Percentiles rank a stretch among this genome's conserved stretches.
phyloP scores from a whole-genome alignment of 2,113 vertebrate species.

The Mirza zaza region DNA sequence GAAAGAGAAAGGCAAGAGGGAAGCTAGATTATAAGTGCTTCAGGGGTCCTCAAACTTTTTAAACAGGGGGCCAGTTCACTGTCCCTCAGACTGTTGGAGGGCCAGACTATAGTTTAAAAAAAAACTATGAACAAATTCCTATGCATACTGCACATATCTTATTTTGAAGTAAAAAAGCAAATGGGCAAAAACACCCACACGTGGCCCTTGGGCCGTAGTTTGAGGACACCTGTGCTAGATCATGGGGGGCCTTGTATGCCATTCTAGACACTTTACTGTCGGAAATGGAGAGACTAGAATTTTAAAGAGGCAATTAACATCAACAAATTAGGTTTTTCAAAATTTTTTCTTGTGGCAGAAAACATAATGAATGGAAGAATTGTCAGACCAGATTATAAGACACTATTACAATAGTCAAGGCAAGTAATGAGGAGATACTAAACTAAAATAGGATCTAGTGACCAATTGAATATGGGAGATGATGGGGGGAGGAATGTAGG shows the following conservation, averaged over 20 bases:
- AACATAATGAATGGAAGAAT: background rate
- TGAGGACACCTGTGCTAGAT: too few relatives aligned
- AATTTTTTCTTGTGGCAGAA: background rate
- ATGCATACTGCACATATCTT: too few relatives aligned
- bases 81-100: too few relatives aligned
- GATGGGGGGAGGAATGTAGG: background rate
- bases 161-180: too few relatives aligned
- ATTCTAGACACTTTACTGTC: background rate
- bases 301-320: background rate
- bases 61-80: too few relatives aligned
- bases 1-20: background rate
- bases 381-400: background rate
- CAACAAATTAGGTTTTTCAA: background rate
- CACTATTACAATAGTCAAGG: background rate
- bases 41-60: too few relatives aligned
- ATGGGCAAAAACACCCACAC: too few relatives aligned
- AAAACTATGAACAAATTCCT: too few relatives aligned
- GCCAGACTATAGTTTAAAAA: too few relatives aligned
- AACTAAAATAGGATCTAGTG: background rate
- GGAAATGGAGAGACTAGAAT: background rate
- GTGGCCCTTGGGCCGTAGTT: too few relatives aligned
- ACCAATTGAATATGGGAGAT: background rate
- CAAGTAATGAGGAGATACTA: background rate
- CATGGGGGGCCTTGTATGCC: too few relatives aligned
- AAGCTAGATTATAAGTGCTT: background rate